Percentiles rank a stretch among this genome's conserved stretches.
These are phyloP conservation scores for Geococcyx californianus DNA, from an alignment of 2,113 vertebrate species.

Conservation along the genomic window DNA sequence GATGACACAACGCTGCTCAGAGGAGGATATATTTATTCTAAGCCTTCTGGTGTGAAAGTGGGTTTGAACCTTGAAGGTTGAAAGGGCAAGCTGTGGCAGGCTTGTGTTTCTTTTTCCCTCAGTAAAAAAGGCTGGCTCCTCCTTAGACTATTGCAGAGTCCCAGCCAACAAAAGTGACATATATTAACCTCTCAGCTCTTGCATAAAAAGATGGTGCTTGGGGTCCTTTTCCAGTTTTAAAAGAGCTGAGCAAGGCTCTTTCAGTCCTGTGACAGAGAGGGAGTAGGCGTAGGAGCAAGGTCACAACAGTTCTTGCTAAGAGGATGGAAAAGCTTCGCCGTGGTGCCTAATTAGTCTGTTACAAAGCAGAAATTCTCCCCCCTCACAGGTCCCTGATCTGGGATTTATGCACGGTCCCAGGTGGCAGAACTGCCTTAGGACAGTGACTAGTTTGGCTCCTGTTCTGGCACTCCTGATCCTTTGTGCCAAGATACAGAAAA, in stretches of 20 bases:
- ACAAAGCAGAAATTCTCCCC: neutral
- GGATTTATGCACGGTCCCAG: neutral
- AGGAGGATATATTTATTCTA: neutral
- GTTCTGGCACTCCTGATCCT: neutral
- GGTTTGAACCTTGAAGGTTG: neutral
- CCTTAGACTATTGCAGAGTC: neutral
- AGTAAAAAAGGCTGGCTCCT: neutral
- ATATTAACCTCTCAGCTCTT: slow-evolving; percentile 50
- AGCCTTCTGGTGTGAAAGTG: neutral
- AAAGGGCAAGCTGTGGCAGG: slow-evolving; percentile 22
- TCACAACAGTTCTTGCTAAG: slow-evolving; percentile 42
- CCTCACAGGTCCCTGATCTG: accelerated
- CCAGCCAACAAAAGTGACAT: neutral
- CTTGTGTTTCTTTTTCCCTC: neutral
- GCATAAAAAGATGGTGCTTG: slow-evolving; percentile 23
- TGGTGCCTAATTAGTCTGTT: neutral
- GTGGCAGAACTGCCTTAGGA: neutral
- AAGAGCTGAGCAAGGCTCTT: slow-evolving; percentile 46
- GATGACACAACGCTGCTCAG: neutral
- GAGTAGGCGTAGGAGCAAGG: slow-evolving; percentile 51
- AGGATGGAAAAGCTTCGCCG: neutral
- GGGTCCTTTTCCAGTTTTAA: slow-evolving; percentile 34
- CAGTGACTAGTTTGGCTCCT: neutral
- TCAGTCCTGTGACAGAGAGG: slow-evolving; percentile 31
- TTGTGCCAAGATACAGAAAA: neutral